Base-by-base conservation (phyloP, 2,113 vertebrate species). In the Donacobius atricapilla region DNA sequence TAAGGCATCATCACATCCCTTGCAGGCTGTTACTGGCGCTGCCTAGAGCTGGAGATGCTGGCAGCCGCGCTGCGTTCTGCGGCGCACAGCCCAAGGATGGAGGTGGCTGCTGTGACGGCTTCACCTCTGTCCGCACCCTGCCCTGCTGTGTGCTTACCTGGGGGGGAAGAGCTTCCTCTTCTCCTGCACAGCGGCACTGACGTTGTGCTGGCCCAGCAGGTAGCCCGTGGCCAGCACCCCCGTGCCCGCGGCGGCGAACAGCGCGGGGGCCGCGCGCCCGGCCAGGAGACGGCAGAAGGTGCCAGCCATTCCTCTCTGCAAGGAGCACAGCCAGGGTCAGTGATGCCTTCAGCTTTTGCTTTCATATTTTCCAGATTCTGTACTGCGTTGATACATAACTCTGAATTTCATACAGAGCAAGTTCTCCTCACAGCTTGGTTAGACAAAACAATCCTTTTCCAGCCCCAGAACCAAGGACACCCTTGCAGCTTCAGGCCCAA, bases 281-380 rank as follows among this genome's bases (percentile, higher is more conserved):
- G 98, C 98, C 66, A 99, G 96, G 95, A 99, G 77, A 80, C 98
- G 98, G 44, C 97, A 98, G 97, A 99, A 99, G 56, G 98, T 97
- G 96, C 97, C 98, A 63, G 99, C 98, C 99, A 99, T 99, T 78
- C 65, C 98, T 95, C 73, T 10, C 96, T 98, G 82, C 16, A 94
- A 93, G 70, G 69, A 33, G 40, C n/a, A 73, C 40, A 47, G 27
- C 9, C 79, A 2, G 22, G 28, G 81, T 83, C 73, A 63, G 58
- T 18, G 24, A 19, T 19, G 35, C 58, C 35, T 39, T 6, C 5
- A 39, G 58, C 4, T 8, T 27, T 3, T 27, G 58, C 58, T 28
- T 19, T 39, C 35, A 9, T 39, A 6, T 28, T 39, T 39, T 6
- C 25, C 37, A 28, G 11, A 61, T 28, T 39, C 25, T 28, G 11